Conservation (phyloP, 1,140 invertebrate genomes). For the Aphelinus atriplicis region DNA sequence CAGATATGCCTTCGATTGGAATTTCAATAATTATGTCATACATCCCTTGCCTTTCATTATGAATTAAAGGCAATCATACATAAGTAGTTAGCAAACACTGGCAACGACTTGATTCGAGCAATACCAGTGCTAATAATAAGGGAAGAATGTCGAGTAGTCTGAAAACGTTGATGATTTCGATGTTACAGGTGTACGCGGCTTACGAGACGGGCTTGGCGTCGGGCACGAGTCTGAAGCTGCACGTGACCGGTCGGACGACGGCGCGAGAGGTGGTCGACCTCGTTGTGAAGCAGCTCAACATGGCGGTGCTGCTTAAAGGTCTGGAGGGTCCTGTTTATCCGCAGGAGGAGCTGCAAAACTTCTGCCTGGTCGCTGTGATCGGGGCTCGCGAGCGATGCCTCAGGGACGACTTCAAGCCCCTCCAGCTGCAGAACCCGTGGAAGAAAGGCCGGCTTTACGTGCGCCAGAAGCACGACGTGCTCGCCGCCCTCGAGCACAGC, state of each 20-base stretch:
- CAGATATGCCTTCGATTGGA: too few relatives aligned
- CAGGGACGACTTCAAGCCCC: slow-evolving; percentile 90
- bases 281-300: slow-evolving; percentile 93
- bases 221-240: slow-evolving; percentile 91
- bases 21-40: too few relatives aligned
- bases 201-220: slow-evolving; percentile 93
- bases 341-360: slow-evolving; percentile 81
- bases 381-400: slow-evolving; percentile 91
- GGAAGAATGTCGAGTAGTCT: too few relatives aligned
- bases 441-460: slow-evolving; percentile 92
- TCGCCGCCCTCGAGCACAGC: slow-evolving; percentile 87
- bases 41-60: too few relatives aligned
- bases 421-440: slow-evolving; percentile 95
- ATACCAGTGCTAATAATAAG: too few relatives aligned
- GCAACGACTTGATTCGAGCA: too few relatives aligned
- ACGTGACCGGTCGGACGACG: slow-evolving; percentile 89
- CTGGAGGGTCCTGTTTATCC: slow-evolving; percentile 87
- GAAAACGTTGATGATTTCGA: background rate
- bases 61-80: too few relatives aligned
- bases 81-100: too few relatives aligned
- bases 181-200: slow-evolving; percentile 85
- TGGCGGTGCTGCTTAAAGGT: slow-evolving; percentile 88
- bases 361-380: slow-evolving; percentile 94
- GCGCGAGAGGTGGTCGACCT: slow-evolving; percentile 93
- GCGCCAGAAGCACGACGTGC: slow-evolving; percentile 85